Evolutionary conservation across 2,113 vertebrate genomes (phyloP), one percentile per base, ranked within the genome.

Genomic region (Aptenodytes patagonicus): DNA sequence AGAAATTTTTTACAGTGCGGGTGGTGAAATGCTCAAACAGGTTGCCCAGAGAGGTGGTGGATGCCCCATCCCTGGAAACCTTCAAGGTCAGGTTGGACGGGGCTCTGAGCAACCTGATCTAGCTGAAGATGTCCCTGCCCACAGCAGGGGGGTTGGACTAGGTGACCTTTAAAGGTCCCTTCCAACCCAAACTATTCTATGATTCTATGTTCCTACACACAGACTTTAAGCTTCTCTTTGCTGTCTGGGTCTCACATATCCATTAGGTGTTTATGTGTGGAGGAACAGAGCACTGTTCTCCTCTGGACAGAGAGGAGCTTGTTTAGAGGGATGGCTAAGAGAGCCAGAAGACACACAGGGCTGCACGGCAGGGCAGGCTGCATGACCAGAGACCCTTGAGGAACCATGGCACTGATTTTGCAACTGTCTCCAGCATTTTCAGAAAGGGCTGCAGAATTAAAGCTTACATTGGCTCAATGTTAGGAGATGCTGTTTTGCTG

Each of bases 291-390:
- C 9, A 3, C 5, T 11, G 22, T 4, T 38, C 24, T 46, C 20
- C 17, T 55, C 61, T 34, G 40, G 18, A n/a, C 10, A 51, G 21
- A 22, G 22, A 0, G 5, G 34, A 54, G 18, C 42, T 19, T 29
- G 9, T 32, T 57, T 34, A 8, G 31, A 55, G 22, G 4, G 28
- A 52, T 4, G 3, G 17, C 16, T 3, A 5, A 76, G 76, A 51
- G 10, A 19, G 15, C 8, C 3, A 4, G 40, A n/a, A 64, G 28
- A 19, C 14, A 40, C 0, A 0, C 4, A 25, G 49, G n/a, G 55
- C 46, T 54, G 34, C 6, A 2, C 0, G 4, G 34, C 42, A 73
- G 34, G 47, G 18, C 18, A 81, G 40, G n/a, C 46, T 61, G 29
- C 42, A 54, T 22, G 40, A 25, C 15, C 5, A 2, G 34, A 75